A percentile compares a stretch with the other conserved stretches of the same genome.
These are phyloP conservation scores for Drosophila insularis DNA, from an alignment of 1,140 invertebrate species.

Conservation along the genomic window DNA sequence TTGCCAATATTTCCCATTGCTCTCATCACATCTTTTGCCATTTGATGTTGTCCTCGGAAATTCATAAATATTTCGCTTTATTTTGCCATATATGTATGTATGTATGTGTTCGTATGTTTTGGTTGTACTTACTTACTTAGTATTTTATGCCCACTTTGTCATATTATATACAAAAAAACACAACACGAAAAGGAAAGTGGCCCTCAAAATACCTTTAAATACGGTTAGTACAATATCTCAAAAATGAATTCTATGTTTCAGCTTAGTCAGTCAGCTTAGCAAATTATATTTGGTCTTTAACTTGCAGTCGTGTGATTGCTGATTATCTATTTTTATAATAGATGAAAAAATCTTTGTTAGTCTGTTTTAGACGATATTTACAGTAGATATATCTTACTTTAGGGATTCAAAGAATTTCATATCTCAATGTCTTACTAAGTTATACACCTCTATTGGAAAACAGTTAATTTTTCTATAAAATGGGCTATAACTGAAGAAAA, in stretches of 20 bases:
- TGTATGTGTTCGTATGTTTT: neutral
- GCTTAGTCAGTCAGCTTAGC: neutral
- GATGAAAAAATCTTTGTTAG: too few relatives aligned
- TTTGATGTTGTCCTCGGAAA: slow-evolving; percentile 49
- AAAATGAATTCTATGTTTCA: neutral
- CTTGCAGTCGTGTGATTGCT: too few relatives aligned
- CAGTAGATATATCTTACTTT: too few relatives aligned
- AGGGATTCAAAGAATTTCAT: too few relatives aligned
- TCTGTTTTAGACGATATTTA: too few relatives aligned
- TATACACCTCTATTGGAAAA: too few relatives aligned
- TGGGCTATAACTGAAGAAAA: too few relatives aligned
- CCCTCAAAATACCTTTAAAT: slow-evolving; percentile 32
- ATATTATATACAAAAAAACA: neutral
- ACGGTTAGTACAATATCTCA: neutral
- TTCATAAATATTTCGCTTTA: slow-evolving; percentile 70
- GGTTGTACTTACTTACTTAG: neutral
- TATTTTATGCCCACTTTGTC: slow-evolving; percentile 53
- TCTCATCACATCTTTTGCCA: slow-evolving; percentile 15
- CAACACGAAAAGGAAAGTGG: slow-evolving; percentile 28
- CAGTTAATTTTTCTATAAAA: too few relatives aligned
- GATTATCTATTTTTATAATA: too few relatives aligned
- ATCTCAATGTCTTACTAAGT: too few relatives aligned
- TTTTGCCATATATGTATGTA: slow-evolving; percentile 30
- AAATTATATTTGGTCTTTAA: neutral
- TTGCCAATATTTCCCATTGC: slow-evolving; percentile 21